Percentiles rank a stretch among this genome's conserved stretches.
Conservation (phyloP, 2,797 vertebrate genomes). For the Acanthurus tractus region DNA sequence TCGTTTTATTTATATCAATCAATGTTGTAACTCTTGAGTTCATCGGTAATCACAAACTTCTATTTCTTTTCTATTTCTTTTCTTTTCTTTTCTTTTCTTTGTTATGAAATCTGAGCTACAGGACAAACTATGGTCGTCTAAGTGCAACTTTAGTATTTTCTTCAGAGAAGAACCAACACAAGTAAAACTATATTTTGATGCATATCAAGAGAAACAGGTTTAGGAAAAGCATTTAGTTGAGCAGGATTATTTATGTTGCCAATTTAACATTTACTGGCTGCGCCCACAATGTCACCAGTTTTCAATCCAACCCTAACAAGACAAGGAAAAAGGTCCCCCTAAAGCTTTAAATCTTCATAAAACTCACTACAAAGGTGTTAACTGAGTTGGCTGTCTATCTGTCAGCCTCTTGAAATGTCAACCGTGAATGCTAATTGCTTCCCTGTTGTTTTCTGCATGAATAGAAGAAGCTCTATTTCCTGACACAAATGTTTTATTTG, state of each 20-base stretch:
- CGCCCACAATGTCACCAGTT: background rate
- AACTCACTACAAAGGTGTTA: background rate
- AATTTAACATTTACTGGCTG: background rate
- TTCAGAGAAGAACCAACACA: background rate
- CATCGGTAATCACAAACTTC: no score
- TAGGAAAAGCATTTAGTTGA: background rate
- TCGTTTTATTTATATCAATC: no score
- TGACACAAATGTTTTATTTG: background rate
- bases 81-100: no score
- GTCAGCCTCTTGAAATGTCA: slow-evolving; percentile 1
- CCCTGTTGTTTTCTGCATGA: background rate
- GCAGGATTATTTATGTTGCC: background rate
- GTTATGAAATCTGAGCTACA: background rate
- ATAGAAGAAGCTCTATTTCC: background rate
- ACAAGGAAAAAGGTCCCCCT: background rate
- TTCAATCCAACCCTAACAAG: background rate
- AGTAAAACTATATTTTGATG: background rate
- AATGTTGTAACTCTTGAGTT: background rate
- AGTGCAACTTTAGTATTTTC: background rate
- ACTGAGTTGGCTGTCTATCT: background rate
- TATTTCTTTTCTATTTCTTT: no score
- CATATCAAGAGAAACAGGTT: background rate
- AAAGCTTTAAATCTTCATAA: background rate
- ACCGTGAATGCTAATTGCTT: slow-evolving; percentile 21
- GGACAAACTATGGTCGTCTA: background rate